Percentiles rank a stretch among this genome's conserved stretches.
These are phyloP conservation scores for Crenichthys baileyi DNA, from an alignment of 2,797 vertebrate genomes.

Conservation along the genomic window DNA sequence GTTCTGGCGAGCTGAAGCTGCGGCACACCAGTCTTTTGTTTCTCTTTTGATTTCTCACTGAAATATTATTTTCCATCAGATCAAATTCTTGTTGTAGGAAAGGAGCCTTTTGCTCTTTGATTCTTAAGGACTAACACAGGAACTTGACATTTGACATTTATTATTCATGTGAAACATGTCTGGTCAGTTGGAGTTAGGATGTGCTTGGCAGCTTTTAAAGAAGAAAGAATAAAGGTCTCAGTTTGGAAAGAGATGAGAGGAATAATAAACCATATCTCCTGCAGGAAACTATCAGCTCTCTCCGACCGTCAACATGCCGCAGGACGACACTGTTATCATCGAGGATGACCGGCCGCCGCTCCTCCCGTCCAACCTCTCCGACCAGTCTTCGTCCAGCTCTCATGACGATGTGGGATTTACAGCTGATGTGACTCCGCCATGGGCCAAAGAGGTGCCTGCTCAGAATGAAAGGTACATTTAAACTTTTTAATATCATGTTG, in stretches of 20 bases:
- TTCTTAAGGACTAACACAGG: neutral
- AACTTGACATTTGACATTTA: constrained; percentile 2
- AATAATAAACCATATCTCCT: constrained; percentile 5
- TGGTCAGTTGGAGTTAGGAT: constrained; percentile 11
- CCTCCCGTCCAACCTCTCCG: constrained; percentile 89
- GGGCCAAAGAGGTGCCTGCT: constrained; percentile 81
- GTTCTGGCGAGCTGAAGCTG: neutral
- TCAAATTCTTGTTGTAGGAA: neutral
- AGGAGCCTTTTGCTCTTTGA: neutral
- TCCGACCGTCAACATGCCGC: constrained; percentile 97
- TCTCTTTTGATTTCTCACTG: neutral
- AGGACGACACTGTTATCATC: constrained; percentile 95
- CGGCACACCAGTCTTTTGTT: neutral
- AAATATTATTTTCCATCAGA: constrained; percentile 19
- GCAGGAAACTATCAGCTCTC: constrained; percentile 96
- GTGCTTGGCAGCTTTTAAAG: neutral
- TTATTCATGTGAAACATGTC: neutral
- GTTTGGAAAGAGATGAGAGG: neutral
- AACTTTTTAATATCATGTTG: neutral
- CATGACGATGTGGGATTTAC: constrained; percentile 91
- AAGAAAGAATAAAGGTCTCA: neutral
- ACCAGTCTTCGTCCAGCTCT: constrained; percentile 95
- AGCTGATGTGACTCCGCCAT: constrained; percentile 76
- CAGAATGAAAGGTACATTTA: constrained; percentile 64
- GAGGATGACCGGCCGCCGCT: constrained; percentile 91